Evolutionary conservation across 2,113 vertebrate genomes (phyloP).

Genomic region (Triplophysa siluroides): DNA sequence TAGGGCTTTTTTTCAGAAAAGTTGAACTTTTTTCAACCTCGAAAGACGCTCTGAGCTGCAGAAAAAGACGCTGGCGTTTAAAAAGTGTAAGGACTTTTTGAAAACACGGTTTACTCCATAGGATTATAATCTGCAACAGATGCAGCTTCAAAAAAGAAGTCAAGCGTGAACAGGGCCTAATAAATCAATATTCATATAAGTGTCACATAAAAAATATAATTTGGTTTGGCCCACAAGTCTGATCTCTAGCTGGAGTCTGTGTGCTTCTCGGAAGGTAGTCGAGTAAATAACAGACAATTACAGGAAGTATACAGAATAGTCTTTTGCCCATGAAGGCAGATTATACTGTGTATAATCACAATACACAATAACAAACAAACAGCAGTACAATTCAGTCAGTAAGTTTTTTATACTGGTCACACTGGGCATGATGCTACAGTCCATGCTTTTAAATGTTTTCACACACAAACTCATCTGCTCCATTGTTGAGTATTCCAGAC

Average conservation of each 20-base stretch:
- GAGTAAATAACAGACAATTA: slow-evolving; percentile 26
- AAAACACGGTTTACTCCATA: too few relatives aligned
- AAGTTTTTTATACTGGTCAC: neutral
- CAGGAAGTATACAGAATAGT: slow-evolving; percentile 1
- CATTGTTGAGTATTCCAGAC: neutral
- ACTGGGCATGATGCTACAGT: neutral
- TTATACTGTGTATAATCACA: neutral
- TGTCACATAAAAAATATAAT: slow-evolving; percentile 38
- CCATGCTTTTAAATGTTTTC: slow-evolving; percentile 1
- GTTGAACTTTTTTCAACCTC: too few relatives aligned
- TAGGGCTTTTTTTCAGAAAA: too few relatives aligned
- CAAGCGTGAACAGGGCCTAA: slow-evolving; percentile 21
- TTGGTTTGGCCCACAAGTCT: slow-evolving; percentile 21
- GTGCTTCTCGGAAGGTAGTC: neutral
- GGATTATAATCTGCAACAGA: too few relatives aligned
- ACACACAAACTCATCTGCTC: neutral
- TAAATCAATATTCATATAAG: slow-evolving; percentile 36
- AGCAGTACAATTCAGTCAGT: neutral
- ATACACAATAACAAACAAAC: neutral
- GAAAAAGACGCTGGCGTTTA: too few relatives aligned
- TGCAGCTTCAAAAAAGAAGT: too few relatives aligned
- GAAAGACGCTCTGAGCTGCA: too few relatives aligned
- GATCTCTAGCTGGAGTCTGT: slow-evolving; percentile 9
- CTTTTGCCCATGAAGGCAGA: neutral
- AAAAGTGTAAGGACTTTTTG: too few relatives aligned